phyloP scores from a whole-genome alignment of 2,888 invertebrate genomes.

The Ectobius pallidus region DNA sequence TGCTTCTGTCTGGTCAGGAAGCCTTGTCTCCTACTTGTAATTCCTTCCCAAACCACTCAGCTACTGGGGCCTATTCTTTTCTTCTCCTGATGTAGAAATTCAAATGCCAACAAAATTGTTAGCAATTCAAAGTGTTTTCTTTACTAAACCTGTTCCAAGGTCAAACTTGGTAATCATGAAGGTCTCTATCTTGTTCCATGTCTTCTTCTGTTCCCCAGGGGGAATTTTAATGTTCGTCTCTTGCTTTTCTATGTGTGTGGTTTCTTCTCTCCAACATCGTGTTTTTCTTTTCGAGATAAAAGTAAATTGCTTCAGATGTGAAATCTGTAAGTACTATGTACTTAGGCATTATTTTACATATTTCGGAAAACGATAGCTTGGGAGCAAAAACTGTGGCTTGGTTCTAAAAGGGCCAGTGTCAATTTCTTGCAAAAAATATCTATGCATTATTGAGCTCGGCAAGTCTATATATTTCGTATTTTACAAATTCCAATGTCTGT shows the following conservation, averaged over 20 bases:
- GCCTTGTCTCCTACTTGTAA: not conserved
- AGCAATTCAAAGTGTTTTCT: constrained; percentile 14
- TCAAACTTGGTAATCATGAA: constrained; percentile 5
- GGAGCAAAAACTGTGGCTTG: too few relatives aligned
- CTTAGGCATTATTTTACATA: too few relatives aligned
- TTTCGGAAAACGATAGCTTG: too few relatives aligned
- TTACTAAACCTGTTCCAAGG: constrained; percentile 18
- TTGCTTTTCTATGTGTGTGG: not conserved
- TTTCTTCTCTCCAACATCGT: not conserved
- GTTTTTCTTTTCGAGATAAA: too few relatives aligned
- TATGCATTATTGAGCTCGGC: too few relatives aligned
- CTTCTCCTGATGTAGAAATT: constrained; percentile 2
- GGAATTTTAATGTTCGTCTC: not conserved
- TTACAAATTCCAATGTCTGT: too few relatives aligned
- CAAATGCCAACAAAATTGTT: not conserved
- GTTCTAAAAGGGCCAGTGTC: too few relatives aligned
- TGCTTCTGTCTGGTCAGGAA: constrained; percentile 1
- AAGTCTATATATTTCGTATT: too few relatives aligned
- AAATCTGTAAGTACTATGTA: too few relatives aligned
- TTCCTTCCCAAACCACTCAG: not conserved
- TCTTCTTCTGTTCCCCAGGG: not conserved
- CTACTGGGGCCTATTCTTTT: not conserved
- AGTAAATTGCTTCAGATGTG: not conserved
- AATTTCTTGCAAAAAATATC: too few relatives aligned
- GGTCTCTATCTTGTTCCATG: constrained; percentile 4